Base-by-base conservation (phyloP, 2,888 invertebrate species). In the Trypoxylon attenuatum region DNA sequence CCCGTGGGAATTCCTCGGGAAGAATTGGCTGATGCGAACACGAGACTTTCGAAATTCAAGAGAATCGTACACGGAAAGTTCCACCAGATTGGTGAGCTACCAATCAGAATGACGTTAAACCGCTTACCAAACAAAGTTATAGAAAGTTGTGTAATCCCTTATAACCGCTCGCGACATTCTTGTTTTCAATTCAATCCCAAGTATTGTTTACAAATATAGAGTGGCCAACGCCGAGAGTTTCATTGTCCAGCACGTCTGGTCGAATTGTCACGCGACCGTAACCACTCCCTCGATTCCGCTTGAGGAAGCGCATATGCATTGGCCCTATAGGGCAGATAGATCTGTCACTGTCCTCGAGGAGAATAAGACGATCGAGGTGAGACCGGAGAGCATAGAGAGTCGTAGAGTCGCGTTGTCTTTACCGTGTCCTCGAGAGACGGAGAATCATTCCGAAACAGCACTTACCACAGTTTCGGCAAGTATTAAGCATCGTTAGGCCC, bases 91-190 rank as follows among this genome's bases (percentile, higher is more conserved):
- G 15, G 41, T 53, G 46, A n/a, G 22, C 16, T 27, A 29, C 49
- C 50, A 60, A 61, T 61, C 60, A 49, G 43, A 38, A 38, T n/a
- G 25, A 16, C 45, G 49, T 55, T 61, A 50, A 61, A 33, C 50
- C 50, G 55, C 55, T 61, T 61, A 55, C 43, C 39, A 13, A 29
- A 42, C 38, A 43, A 43, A 56, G 15, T n/a, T n/a, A n/a, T n/a
- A n/a, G n/a, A n/a, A n/a, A n/a, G n/a, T n/a, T n/a, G n/a, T n/a
- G n/a, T n/a, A n/a, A 42, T 4, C 5, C 23, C 33, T 25, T 46
- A 61, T 45, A 61, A 60, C 39, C 39, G 27, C 43, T 38, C 18
- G n/a, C 1, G 21, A 10, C 10, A 16, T 22, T 52, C 51, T 47
- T 19, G 16, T 38, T 23, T 16, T 19, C 25, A 22, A 60, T 55